phyloP scores from a whole-genome alignment of 2,113 vertebrate genomes.

The human region GRCh38 chr3:114218501-114219000 shows the following conservation, averaged over 20 bases:
- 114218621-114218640: not conserved
- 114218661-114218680: not conserved
- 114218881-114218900: not conserved
- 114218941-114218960: not conserved
- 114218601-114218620: not conserved
- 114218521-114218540: not conserved
- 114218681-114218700: not conserved
- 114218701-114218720: not conserved
- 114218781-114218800: not conserved
- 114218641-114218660: not conserved
- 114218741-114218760: not conserved
- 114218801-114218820: not conserved
- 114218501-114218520: not conserved
- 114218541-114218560: not conserved
- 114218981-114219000: not conserved
- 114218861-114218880: not conserved
- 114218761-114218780: not conserved
- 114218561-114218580: not conserved
- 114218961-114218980: not conserved
- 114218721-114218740: not conserved
- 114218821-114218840: not conserved
- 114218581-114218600: not conserved
- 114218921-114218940: not conserved
- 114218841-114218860: not conserved
- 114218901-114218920: not conserved